A percentile compares a stretch with the other conserved stretches of the same genome.
Evolutionary conservation across 2,113 vertebrate genomes (phyloP).

Genomic region (Microcebus griseorufus): DNA sequence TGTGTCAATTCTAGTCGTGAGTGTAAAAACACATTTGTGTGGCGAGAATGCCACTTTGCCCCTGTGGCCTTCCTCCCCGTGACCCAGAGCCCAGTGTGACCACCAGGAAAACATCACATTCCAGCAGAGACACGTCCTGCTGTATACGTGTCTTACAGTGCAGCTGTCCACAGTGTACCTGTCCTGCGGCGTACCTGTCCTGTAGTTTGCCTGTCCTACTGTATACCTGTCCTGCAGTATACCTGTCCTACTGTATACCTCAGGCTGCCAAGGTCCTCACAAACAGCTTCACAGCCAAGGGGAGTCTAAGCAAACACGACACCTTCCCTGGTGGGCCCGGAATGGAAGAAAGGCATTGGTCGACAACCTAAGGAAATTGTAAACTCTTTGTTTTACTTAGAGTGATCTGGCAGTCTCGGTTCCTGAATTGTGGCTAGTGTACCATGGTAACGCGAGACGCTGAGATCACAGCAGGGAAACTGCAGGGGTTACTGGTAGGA

Average conservation of each 20-base stretch:
- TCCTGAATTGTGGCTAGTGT: fast-evolving
- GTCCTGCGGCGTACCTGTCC: too few relatives aligned
- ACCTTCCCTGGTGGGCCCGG: background rate
- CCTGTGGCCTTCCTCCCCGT: background rate
- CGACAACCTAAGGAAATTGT: too few relatives aligned
- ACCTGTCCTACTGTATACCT: background rate
- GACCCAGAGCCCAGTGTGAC: fast-evolving
- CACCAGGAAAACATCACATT: background rate
- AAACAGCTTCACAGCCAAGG: too few relatives aligned
- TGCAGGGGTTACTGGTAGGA: background rate
- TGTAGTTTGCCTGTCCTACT: too few relatives aligned
- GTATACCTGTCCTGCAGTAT: too few relatives aligned
- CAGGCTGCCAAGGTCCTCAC: fast-evolving
- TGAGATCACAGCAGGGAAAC: fast-evolving
- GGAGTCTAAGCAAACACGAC: background rate
- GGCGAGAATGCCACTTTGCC: background rate
- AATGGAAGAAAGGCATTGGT: background rate
- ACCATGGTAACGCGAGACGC: fast-evolving
- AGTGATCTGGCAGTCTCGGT: fast-evolving
- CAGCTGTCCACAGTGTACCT: too few relatives aligned
- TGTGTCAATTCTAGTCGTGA: background rate
- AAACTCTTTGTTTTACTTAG: background rate
- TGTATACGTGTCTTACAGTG: fast-evolving
- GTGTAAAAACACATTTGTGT: too few relatives aligned
- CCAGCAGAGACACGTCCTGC: background rate